Base-by-base conservation (phyloP, 2,113 vertebrate species). In the Hyla sarda region DNA sequence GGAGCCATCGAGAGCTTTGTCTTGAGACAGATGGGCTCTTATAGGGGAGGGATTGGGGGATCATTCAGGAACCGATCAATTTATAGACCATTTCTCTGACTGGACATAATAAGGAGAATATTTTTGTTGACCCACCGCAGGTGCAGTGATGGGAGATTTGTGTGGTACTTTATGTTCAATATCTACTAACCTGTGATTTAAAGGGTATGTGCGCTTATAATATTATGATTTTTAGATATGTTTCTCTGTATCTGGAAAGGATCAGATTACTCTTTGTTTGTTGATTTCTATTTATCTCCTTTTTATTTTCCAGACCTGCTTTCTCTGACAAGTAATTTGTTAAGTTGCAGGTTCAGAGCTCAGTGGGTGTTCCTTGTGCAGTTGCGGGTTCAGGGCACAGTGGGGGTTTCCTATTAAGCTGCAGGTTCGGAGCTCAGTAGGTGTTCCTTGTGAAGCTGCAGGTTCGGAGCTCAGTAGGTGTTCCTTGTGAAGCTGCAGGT, bases 11-110 rank as follows among this genome's bases (percentile, higher is more conserved):
- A 73, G 69, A 73, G 9, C 72, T 47, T 74, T 25, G 34, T 74
- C 37, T 74, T 25, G 11, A 47, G 72, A 48, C 72, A 74, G 72
- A 74, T 74, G 72, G 71, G 21, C 45, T 48, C 41, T 75, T 47
- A 11, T n/a, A 23, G 1, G 1, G 62, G 30, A n/a, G 21, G n/a
- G 56, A 58, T 17, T 13, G 37, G 37, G 23, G n/a, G 37, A 13
- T 13, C 11, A 13, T 41, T 73, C 71, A 45, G 2, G 9, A n/a
- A 73, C 13, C 9, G 1, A n/a, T 73, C 71, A 45, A 47, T 73
- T 37, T n/a, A 73, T 11, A 45, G 34, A 37, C 67, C 34, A 23
- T 71, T 71, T 71, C 32, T 71, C 21, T 34, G 30, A 34, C 65
- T 41, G 10, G 32, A 9, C 23, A 47, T 41, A 12, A 41, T 12